A percentile compares a stretch with the other conserved stretches of the same genome.
Conservation (phyloP, 1,140 invertebrate genomes). For the Forficula auricularia region DNA sequence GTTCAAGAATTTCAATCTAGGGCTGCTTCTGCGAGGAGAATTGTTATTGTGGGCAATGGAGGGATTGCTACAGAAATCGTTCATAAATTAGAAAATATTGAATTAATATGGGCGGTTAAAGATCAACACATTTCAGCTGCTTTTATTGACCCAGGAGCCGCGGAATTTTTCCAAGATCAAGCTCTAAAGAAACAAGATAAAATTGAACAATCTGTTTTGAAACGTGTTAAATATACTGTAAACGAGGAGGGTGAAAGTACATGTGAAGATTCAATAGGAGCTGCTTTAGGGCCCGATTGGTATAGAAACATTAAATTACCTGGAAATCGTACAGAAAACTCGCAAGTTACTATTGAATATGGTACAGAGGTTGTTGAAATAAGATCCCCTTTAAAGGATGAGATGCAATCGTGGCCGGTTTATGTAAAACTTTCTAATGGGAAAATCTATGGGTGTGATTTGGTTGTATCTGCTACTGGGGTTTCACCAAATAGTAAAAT, state of each 20-base stretch:
- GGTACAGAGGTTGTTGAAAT: constrained; percentile 41
- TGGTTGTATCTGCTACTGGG: constrained; percentile 89
- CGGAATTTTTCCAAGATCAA: constrained; percentile 66
- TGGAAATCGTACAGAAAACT: constrained; percentile 29
- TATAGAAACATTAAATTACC: constrained; percentile 48
- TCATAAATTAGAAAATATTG: constrained; percentile 64
- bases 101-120: constrained; percentile 86
- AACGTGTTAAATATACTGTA: constrained; percentile 48
- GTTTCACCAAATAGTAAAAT: constrained; percentile 55
- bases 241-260: constrained; percentile 24
- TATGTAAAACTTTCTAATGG: constrained; percentile 59
- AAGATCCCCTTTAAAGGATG: constrained; percentile 9
- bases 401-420: constrained; percentile 44
- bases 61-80: constrained; percentile 94
- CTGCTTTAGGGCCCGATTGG: constrained; percentile 92
- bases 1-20: constrained; percentile 59
- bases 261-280: constrained; percentile 35
- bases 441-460: constrained; percentile 63
- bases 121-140: constrained; percentile 81
- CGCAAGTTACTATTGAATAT: constrained; percentile 39
- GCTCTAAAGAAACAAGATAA: constrained; percentile 22
- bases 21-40: constrained; percentile 43
- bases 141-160: constrained; percentile 90
- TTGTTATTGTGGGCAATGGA: constrained; percentile 86
- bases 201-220: constrained; percentile 25